Percentiles rank a stretch among this genome's conserved stretches.
Conservation (phyloP, 2,113 vertebrate genomes). For the Bufo bufo region DNA sequence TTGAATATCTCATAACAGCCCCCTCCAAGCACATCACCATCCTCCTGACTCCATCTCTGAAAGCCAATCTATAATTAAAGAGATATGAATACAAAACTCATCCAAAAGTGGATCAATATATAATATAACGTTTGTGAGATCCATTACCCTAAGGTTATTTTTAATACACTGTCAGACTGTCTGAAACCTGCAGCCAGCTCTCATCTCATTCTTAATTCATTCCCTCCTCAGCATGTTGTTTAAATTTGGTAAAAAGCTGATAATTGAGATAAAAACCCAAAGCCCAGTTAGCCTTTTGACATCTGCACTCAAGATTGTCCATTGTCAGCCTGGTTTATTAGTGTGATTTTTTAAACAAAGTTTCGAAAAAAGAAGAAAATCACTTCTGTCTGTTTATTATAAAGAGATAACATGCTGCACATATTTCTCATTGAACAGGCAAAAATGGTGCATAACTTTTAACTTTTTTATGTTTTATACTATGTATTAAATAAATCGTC, state of each 20-base stretch:
- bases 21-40: slow-evolving; percentile 34
- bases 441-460: not conserved
- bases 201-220: slow-evolving; percentile 41
- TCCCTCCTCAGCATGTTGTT: slow-evolving; percentile 24
- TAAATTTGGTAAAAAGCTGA: slow-evolving; percentile 51
- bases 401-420: no score
- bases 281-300: slow-evolving; percentile 30
- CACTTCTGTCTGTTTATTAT: not conserved
- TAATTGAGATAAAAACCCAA: slow-evolving; percentile 44
- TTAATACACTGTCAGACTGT: slow-evolving; percentile 55
- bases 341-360: not conserved
- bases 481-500: no score
- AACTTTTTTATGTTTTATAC: not conserved
- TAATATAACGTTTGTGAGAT: slow-evolving; percentile 57
- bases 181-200: slow-evolving; percentile 43
- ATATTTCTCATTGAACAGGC: not conserved
- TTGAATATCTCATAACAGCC: slow-evolving; percentile 54
- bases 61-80: slow-evolving; percentile 59
- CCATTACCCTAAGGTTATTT: slow-evolving; percentile 59
- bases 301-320: not conserved
- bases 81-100: slow-evolving; percentile 59
- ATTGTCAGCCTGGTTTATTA: not conserved
- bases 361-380: not conserved
- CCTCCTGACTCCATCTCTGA: slow-evolving; percentile 54
- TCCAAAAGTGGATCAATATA: slow-evolving; percentile 57